Conservation (phyloP, 2,888 invertebrate species). For the Scaptodrosophila latifasciaeformis region DNA sequence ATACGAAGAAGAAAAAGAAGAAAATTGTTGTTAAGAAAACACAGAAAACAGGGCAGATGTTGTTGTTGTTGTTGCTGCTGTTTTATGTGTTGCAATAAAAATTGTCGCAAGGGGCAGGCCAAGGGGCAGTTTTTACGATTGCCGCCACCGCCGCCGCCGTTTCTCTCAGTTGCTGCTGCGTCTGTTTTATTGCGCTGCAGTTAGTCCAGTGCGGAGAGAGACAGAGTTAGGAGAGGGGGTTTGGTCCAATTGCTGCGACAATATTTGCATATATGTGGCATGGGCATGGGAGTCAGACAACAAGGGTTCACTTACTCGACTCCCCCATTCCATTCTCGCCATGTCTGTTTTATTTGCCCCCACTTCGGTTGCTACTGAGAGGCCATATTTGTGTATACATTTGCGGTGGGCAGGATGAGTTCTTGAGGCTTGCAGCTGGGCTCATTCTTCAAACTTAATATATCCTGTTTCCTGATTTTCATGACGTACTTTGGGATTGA, state of each 20-base stretch:
- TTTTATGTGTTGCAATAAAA: constrained; percentile 67
- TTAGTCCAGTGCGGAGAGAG: too few relatives aligned
- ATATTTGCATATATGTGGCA: constrained; percentile 49
- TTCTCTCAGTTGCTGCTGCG: constrained; percentile 32
- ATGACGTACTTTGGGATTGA: constrained; percentile 56
- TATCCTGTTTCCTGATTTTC: constrained; percentile 68
- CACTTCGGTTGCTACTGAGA: too few relatives aligned
- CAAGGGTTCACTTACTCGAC: too few relatives aligned
- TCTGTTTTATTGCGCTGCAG: constrained; percentile 38
- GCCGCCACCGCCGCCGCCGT: constrained; percentile 14
- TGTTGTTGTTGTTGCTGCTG: constrained; percentile 37
- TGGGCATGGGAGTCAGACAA: too few relatives aligned
- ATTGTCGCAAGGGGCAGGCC: constrained; percentile 57
- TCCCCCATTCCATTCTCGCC: neutral
- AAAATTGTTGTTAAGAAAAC: constrained; percentile 18
- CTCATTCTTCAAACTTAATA: constrained; percentile 65
- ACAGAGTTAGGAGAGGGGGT: too few relatives aligned
- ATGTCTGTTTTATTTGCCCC: too few relatives aligned
- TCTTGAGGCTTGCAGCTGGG: too few relatives aligned
- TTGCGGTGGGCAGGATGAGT: constrained; percentile 45
- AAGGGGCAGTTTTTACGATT: constrained; percentile 58
- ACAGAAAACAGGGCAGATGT: constrained; percentile 10
- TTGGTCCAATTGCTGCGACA: constrained; percentile 53
- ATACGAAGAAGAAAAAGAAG: constrained; percentile 4
- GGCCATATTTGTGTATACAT: constrained; percentile 20